phyloP scores from a whole-genome alignment of 2,113 vertebrate genomes.

The Pseudorasbora parva region DNA sequence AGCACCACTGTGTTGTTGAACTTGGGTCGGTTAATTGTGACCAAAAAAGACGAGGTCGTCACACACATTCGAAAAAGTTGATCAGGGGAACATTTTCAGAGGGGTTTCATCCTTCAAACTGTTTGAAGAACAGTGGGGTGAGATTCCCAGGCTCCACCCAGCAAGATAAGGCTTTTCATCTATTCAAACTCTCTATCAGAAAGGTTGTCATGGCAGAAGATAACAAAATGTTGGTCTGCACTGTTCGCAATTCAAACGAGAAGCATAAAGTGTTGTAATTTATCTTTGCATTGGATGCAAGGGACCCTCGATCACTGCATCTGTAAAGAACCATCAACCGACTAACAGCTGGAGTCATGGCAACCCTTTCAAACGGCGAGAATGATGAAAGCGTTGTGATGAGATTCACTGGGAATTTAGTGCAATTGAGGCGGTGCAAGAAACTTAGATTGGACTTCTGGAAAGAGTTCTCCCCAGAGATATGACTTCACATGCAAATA shows the following conservation, averaged over 20 bases:
- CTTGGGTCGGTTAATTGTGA: not conserved
- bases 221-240: not conserved
- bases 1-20: not conserved
- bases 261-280: not conserved
- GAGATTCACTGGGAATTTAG: constrained; percentile 2
- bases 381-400: constrained; percentile 30
- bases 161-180: constrained; percentile 31
- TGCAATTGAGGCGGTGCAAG: not conserved
- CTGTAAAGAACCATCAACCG: not conserved
- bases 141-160: not conserved
- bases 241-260: not conserved
- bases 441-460: not conserved
- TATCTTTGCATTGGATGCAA: not conserved
- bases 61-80: not conserved
- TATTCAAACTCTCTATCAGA: not conserved
- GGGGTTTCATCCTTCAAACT: not conserved
- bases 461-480: not conserved
- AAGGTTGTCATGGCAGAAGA: not conserved
- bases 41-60: not conserved
- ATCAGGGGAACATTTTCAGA: not conserved
- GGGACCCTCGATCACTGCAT: constrained; percentile 4
- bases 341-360: constrained; percentile 52
- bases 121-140: not conserved
- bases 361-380: constrained; percentile 50
- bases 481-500: not conserved